Base-by-base conservation (phyloP, 2,888 invertebrate species). In the Sarcophaga subvicina region DNA sequence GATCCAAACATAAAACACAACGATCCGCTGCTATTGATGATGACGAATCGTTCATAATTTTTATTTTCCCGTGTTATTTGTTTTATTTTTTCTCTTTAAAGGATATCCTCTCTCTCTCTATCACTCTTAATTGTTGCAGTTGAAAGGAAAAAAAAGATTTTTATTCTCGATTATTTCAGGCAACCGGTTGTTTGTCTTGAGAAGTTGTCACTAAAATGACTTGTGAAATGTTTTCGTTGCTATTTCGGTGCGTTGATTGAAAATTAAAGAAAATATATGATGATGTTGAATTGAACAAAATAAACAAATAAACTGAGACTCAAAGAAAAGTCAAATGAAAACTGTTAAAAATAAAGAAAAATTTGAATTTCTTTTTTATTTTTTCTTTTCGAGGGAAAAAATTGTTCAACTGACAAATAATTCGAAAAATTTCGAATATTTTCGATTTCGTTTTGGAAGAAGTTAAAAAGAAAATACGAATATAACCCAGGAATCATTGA, bases 1-100 rank as follows among this genome's bases (percentile, higher is more conserved):
- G 75, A n/a, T 89, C 89, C 72, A 89, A 73, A 60, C 89, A 89
- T 22, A 89, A 63, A 25, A 89, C 89, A 80, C 89, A 88, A 59
- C 84, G 73, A 59, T 86, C 86, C 47, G 10, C 37, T 8, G 10
- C 37, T 8, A 37, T 37, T 37, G 22, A 3, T 14, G 72, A 62
- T 1, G 63, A 45, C 6, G 0, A 5, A 54, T 67, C 77, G 22
- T 25, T 37, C 85, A 83, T 83, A 4, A 1, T 63, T 72, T 66
- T 64, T 20, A 20, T 67, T 6, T n/a, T 11, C 14, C 49, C 22
- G 17, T 47, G 63, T 22, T 25, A 59, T 49, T n/a, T 49, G 14
- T 64, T 49, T n/a, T 49, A 12, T 64, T 63, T 69, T 8, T 14
- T 76, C 20, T 37, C 59, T 69, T 79, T 75, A 67, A 12, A 37